Evolutionary conservation across 2,797 vertebrate species (phyloP), one percentile per base, ranked within the genome.

Genomic region (Mionectes olivaceus): DNA sequence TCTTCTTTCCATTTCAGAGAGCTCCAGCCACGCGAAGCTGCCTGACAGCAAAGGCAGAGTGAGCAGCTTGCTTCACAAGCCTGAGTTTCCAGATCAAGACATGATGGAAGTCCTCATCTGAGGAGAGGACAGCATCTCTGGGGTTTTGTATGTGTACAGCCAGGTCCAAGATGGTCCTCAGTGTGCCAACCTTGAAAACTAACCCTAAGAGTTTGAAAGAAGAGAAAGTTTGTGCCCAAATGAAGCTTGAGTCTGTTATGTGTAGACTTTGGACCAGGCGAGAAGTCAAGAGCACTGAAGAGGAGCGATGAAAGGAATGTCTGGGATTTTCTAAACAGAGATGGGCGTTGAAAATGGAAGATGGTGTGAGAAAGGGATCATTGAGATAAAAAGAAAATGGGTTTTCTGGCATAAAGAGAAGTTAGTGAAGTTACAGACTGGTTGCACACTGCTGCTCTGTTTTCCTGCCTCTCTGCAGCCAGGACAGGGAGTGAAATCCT

Each of bases 61-160:
- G 63, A 97, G 97, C 97, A 97, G 94, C 89, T 89, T 97, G 76
- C 94, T 97, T 50, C 98, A 98, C 92, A 98, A 98, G 94, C 94
- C 97, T 0, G 98, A 98, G 88, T 98, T 98, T 83, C 98, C 98
- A 1, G 98, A 98, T 3, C 89, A 96, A 1, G 98, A 98, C 87
- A 97, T 98, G 96, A 97, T 98, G 98, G 98, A 98, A 84, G 98
- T 98, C 43, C 98, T 98, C 81, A 98, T 98, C 92, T 98, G 95
- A 97, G 81, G 28, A 75, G 19, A 43, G n/a, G 44, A 47, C 4
- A 9, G 21, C 9, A 13, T 50, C 75, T 30, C 56, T 30, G 12
- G 18, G 65, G n/a, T 88, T 89, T 67, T 7, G 1, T 46, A 44
- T 86, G 69, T 8, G 10, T 63, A 60, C 77, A 35, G 23, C 39